Base-by-base conservation (phyloP, 2,888 invertebrate species). In the Melikaiella ostensackeni region DNA sequence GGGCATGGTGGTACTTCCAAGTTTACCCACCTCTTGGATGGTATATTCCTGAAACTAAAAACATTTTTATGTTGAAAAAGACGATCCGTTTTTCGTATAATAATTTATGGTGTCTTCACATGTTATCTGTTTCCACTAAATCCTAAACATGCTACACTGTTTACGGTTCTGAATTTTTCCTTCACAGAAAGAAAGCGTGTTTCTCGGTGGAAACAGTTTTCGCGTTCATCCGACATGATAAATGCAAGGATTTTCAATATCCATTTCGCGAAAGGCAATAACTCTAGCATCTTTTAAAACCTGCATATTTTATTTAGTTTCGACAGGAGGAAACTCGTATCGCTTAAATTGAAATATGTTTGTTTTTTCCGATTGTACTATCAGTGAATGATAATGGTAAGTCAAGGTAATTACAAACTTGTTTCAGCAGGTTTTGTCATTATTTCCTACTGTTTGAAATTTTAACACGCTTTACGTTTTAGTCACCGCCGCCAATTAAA, bases 161-260 rank as follows among this genome's bases (percentile, higher is more conserved):
- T 35, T 63, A 35, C 63, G n/a, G 6, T 6, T 63, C 11, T 13
- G 63, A 21, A 63, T 63, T 63, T 63, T 63, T 38, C 35, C 63
- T 21, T 63, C 33, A 35, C 21, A 21, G 35, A 63, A 63, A 33
- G 63, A 63, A 63, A 63, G n/a, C 7, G 63, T 63, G 21, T 35
- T 21, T 33, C 62, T 27, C 19, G 13, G 11, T 35, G 21, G 35
- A 21, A 63, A 63, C 9, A 63, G 63, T 63, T 63, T 63, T 35
- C 63, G 21, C 11, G n/a, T 63, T 63, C 1, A 63, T 63, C 63
- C 35, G 35, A 63, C 63, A 63, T 63, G 35, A 21, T n/a, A 38
- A 63, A 63, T 35, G 63, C n/a, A 13, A 38, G 35, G 63, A 35
- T 63, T 63, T 63, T 63, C 63, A 63, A 63, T 63, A 38, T 63